Evolutionary conservation across 2,888 invertebrate genomes (phyloP).

Genomic region (Priocnemis perturbator): DNA sequence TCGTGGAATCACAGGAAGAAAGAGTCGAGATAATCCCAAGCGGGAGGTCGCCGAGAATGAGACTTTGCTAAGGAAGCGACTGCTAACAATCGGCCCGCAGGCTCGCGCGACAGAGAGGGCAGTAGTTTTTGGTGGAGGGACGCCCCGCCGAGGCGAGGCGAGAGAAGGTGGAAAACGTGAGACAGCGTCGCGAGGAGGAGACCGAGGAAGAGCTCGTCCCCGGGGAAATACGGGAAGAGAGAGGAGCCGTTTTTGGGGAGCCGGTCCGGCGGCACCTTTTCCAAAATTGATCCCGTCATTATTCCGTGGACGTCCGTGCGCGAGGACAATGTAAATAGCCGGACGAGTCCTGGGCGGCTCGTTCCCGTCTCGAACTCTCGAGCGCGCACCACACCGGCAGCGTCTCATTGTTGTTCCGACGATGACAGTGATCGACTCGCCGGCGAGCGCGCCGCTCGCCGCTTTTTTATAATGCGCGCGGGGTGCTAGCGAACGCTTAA

Average conservation of each 20-base stretch:
- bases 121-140: too few species aligned
- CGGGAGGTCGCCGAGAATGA: slow-evolving; percentile 5
- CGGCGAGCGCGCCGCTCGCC: slow-evolving; percentile 19
- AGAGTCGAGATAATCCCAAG: slow-evolving; percentile 61
- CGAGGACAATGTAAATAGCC: slow-evolving; percentile 22
- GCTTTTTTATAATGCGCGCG: slow-evolving; percentile 17
- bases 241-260: slow-evolving; percentile 37
- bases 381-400: too few species aligned
- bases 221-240: background rate
- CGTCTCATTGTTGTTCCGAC: background rate
- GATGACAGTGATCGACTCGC: slow-evolving; percentile 22
- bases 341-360: background rate
- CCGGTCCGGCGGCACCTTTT: slow-evolving; percentile 29
- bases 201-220: background rate
- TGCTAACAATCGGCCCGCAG: background rate
- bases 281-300: slow-evolving; percentile 35
- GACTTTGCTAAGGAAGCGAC: slow-evolving; percentile 3
- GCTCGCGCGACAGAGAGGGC: background rate
- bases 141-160: background rate
- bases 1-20: slow-evolving; percentile 75
- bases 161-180: background rate
- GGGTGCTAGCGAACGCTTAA: too few species aligned
- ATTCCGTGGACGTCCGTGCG: slow-evolving; percentile 17
- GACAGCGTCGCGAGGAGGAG: background rate
- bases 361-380: too few species aligned